phyloP scores from a whole-genome alignment of 2,113 vertebrate species.

The Todiramphus saurophagus region DNA sequence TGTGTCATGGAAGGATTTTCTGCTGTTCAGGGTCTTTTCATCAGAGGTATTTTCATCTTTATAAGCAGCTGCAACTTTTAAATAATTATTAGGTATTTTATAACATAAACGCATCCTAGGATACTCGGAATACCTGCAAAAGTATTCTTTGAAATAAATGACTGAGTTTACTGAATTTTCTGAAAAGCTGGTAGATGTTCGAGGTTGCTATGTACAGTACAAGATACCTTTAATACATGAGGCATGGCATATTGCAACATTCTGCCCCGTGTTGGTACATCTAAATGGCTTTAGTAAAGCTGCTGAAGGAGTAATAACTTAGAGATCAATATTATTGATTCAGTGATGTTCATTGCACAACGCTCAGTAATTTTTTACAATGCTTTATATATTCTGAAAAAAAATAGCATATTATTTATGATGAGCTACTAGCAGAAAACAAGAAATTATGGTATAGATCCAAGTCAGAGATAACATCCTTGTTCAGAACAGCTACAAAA shows the following conservation, averaged over 20 bases:
- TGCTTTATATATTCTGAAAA: not conserved
- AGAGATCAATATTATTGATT: not conserved
- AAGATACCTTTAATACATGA: not conserved
- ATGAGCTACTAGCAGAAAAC: not conserved
- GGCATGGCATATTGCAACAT: not conserved
- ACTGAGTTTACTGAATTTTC: not conserved
- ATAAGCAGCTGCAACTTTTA: not conserved
- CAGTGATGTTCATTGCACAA: not conserved
- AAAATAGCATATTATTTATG: not conserved
- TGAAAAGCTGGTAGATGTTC: not conserved
- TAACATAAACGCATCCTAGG: not conserved
- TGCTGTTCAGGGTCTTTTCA: not conserved
- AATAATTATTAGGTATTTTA: not conserved
- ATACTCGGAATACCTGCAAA: not conserved
- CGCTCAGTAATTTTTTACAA: not conserved
- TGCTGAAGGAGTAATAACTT: not conserved
- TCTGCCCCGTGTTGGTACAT: not conserved
- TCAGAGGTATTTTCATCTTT: not conserved
- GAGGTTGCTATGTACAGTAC: not conserved
- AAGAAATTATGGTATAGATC: not conserved
- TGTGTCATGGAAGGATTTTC: not conserved
- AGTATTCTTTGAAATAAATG: not conserved
- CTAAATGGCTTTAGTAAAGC: not conserved
- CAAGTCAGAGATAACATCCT: not conserved
- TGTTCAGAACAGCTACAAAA: not conserved